Evolutionary conservation across 1,140 invertebrate species (phyloP), one percentile per base, ranked within the genome.

Genomic region (Zophobas morio): DNA sequence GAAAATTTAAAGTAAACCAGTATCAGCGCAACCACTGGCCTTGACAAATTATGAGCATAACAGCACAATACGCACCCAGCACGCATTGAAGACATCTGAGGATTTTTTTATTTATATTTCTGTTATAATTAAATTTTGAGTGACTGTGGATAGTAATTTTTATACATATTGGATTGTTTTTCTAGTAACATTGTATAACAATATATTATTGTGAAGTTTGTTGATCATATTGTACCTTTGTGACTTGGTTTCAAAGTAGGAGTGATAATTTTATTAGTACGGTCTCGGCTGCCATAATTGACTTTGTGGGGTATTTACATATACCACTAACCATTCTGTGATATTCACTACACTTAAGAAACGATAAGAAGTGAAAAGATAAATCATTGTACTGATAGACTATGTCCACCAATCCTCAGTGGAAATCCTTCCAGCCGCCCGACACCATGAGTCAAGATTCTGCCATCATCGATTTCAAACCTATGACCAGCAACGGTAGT

Each of bases 41-140:
- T 84, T 85, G 84, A 80, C 84, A 86, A 88, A 87, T 87, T 87
- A 87, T 86, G 85, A 86, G 85, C 80, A 83, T 80, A 77, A 83
- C 82, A 87, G 87, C 87, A 92, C 90, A 93, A 92, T 89, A 89
- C 90, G 90, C 89, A 93, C 90, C 90, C 92, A 94, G 93, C 93
- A 93, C 92, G 93, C 93, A 94, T 94, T 94, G 93, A 94, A 93
- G 93, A 94, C 93, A 94, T 94, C 93, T 94, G 93, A 94, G 93
- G 93, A 94, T 93, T 90, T 90, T 92, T 87, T 88, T 88, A 87
- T 88, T 81, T 82, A 80, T 77, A 79, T 84, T 84, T 84, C 60
- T 79, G 76, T 77, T 81, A 75, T 73, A 79, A 79, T 80, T 80
- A 83, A 84, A 84, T 85, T 85, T 85, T 84, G 84, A 85, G 84